phyloP scores from a whole-genome alignment of 2,888 invertebrate genomes.

The Troglohyphantes excavatus region DNA sequence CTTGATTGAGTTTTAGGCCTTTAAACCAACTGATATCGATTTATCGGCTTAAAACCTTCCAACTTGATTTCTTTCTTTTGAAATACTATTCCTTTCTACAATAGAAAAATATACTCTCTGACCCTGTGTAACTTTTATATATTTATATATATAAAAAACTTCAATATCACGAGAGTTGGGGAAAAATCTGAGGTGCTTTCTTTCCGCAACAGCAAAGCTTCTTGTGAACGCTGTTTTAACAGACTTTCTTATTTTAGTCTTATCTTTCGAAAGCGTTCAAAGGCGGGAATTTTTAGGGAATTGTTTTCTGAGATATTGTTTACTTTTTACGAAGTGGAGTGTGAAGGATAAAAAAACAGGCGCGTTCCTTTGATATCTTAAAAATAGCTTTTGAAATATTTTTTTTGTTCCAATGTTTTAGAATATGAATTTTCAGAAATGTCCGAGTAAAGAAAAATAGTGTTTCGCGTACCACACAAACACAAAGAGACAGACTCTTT shows the following conservation, averaged over 20 bases:
- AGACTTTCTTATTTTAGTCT: constrained; percentile 5
- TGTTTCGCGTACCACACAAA: too few relatives aligned
- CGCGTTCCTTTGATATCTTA: too few relatives aligned
- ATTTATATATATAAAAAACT: background rate
- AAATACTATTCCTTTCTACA: background rate
- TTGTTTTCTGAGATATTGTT: background rate
- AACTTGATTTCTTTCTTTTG: background rate
- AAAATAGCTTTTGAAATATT: too few relatives aligned
- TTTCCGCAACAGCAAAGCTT: background rate
- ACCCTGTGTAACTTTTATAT: background rate
- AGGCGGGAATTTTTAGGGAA: background rate
- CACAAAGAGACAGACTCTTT: too few relatives aligned
- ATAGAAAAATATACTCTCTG: background rate
- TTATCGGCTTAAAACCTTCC: background rate
- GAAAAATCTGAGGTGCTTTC: background rate
- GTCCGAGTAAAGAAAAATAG: too few relatives aligned
- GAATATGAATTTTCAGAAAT: too few relatives aligned
- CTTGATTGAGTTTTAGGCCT: background rate
- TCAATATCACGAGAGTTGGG: background rate
- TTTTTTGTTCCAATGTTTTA: too few relatives aligned
- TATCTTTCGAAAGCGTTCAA: background rate
- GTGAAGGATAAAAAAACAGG: too few relatives aligned
- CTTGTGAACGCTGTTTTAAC: background rate
- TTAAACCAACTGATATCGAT: background rate
- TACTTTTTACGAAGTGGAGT: background rate